Percentiles rank a stretch among this genome's conserved stretches.
Conservation (phyloP, 2,797 vertebrate species). For the Thripadectes ignobilis region DNA sequence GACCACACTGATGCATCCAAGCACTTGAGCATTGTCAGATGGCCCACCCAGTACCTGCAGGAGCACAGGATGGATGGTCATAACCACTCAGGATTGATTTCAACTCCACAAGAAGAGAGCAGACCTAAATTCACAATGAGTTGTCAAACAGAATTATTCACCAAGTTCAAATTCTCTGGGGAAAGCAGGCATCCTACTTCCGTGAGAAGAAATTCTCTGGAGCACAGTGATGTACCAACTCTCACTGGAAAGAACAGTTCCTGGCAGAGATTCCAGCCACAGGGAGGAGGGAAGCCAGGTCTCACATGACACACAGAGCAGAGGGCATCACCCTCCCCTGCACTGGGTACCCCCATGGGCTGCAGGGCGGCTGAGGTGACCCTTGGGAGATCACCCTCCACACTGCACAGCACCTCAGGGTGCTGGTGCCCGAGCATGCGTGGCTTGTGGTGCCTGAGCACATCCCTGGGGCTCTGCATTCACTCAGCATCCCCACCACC, state of each 20-base stretch:
- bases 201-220: neutral
- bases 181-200: neutral
- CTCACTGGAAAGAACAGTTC: neutral
- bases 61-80: fast-evolving
- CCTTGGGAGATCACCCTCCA: neutral
- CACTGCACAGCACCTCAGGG: fast-evolving
- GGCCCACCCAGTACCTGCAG: neutral
- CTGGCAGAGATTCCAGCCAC: neutral
- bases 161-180: neutral
- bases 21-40: fast-evolving
- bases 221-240: fast-evolving
- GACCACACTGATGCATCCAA: fast-evolving
- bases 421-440: fast-evolving
- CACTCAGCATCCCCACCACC: fast-evolving
- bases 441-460: fast-evolving
- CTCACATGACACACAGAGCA: fast-evolving
- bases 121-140: neutral
- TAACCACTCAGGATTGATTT: fast-evolving
- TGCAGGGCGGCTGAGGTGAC: neutral
- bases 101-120: neutral
- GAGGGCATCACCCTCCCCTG: neutral
- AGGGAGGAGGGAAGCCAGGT: neutral
- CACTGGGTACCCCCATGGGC: fast-evolving
- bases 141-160: neutral
- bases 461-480: neutral